Evolutionary conservation across 2,113 vertebrate species (phyloP), one percentile per base, ranked within the genome.

Genomic region (Otis tarda): DNA sequence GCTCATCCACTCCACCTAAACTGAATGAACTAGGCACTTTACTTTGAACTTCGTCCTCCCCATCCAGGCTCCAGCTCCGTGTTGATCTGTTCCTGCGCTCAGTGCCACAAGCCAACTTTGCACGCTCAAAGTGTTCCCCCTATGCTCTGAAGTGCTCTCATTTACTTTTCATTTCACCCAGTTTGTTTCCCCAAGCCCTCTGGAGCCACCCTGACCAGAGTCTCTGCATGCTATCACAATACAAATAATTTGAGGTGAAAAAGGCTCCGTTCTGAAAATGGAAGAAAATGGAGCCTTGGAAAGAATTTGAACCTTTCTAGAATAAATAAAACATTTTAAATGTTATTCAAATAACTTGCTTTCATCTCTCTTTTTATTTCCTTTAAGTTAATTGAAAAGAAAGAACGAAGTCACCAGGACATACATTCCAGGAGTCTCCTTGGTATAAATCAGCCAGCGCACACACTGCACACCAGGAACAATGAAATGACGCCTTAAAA

Each of bases 401-500:
- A 96, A 92, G 69, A 90, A 94, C 89, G 87, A 93, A 95, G 89
- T 92, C 77, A 91, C 87, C 30, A 76, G 67, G 67, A 89, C 78
- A 75, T 67, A 91, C 83, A 93, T 91, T 93, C 94, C 96, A 93
- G 37, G 67, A 89, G 89, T 78, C 96, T 96, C 83, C 86, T 82
- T 82, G 75, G 83, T 94, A 92, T 94, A 94, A 95, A 94, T 94
- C 55, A 96, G 74, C 89, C 92, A 94, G 76, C 83, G 67, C 88
- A 83, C n/a, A 7, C 20, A 45, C 45, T 65, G 83, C 70, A 92
- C 87, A 96, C 83, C 45, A 93, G 83, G 21, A 97, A 96, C 94
- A 95, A 95, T 91, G 89, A 94, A 94, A 77, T 69, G 89, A 91
- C 50, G 81, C 94, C 83, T 95, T 87, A 79, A 94, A 92, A 89